A percentile compares a stretch with the other conserved stretches of the same genome.
phyloP scores from a whole-genome alignment of 2,797 vertebrate genomes.

The Oreortyx pictus region DNA sequence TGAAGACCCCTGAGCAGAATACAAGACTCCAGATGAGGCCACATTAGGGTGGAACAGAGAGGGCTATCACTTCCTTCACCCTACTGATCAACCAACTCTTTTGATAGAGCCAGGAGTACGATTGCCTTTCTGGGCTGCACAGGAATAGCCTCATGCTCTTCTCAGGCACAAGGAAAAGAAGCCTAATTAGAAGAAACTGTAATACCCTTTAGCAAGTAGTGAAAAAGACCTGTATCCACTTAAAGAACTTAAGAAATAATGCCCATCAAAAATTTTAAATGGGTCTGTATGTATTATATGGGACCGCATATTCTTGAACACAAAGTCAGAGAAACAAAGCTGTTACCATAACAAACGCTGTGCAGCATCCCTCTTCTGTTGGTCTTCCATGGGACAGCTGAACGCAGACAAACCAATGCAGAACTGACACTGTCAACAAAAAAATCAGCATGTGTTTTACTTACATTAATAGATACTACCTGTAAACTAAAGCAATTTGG shows the following conservation, averaged over 20 bases:
- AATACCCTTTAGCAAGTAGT: background rate
- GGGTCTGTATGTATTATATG: background rate
- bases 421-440: background rate
- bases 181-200: background rate
- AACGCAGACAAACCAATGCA: rapidly evolving
- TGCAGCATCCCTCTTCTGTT: background rate
- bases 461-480: background rate
- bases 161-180: background rate
- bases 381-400: background rate
- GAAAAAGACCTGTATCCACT: too few species aligned
- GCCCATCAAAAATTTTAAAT: background rate
- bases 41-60: too few species aligned
- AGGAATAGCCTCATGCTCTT: background rate
- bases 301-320: background rate
- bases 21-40: too few species aligned
- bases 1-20: too few species aligned
- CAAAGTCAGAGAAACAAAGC: background rate
- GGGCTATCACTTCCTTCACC: background rate
- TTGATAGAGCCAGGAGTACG: background rate
- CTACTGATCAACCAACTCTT: background rate
- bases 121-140: background rate
- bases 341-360: background rate
- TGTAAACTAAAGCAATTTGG: background rate
- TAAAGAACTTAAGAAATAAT: background rate
- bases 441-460: background rate